Percentiles rank a stretch among this genome's conserved stretches.
Conservation (phyloP, 2,888 invertebrate genomes). For the Agapostemon virescens region DNA sequence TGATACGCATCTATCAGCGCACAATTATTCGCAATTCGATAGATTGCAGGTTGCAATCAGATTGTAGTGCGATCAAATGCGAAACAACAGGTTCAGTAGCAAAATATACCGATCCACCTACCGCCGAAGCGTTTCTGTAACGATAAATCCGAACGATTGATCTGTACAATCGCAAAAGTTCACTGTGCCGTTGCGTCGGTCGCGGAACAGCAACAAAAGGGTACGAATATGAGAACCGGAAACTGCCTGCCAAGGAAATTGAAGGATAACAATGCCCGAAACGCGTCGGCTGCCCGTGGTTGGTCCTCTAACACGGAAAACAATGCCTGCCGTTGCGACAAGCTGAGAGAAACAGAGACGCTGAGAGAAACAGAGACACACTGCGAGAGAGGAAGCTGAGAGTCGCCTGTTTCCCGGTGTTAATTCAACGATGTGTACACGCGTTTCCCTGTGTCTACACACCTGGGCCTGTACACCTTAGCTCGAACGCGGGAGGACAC, state of each 20-base stretch:
- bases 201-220: neutral
- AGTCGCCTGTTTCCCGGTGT: neutral
- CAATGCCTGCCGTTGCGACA: slow-evolving; percentile 20
- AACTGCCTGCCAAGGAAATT: slow-evolving; percentile 3
- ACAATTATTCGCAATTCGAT: too few species aligned
- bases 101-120: neutral
- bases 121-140: neutral
- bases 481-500: neutral
- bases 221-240: neutral
- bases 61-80: too few species aligned
- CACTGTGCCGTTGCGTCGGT: neutral
- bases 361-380: neutral
- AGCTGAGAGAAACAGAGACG: neutral
- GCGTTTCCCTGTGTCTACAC: neutral
- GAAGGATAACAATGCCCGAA: slow-evolving; percentile 27
- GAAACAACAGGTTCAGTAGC: neutral
- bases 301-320: slow-evolving; percentile 27
- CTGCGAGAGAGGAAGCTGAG: neutral
- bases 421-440: slow-evolving; percentile 5
- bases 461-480: neutral
- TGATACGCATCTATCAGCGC: too few species aligned
- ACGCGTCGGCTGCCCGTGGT: slow-evolving; percentile 10
- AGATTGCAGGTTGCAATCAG: too few species aligned
- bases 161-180: too few species aligned
- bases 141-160: too few species aligned